Evolutionary conservation across 2,797 vertebrate genomes (phyloP), one percentile per base, ranked within the genome.

Genomic region (Neosilurus mollespiculum): DNA sequence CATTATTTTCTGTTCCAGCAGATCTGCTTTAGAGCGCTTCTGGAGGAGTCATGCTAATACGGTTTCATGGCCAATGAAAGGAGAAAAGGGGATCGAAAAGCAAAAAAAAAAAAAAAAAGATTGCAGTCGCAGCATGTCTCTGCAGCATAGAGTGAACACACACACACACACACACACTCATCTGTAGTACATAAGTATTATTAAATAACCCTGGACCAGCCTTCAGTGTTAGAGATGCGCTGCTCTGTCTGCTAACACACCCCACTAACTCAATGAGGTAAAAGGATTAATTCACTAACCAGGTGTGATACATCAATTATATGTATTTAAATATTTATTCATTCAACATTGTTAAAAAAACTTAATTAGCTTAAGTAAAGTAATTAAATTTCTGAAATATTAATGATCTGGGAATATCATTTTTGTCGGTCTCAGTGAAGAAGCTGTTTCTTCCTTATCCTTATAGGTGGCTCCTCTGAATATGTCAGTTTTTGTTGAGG

Each of bases 1-100:
- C 65, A 80, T 80, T 80, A 80, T 22, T 37, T 37, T 56, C 18
- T 53, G 54, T 59, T 79, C 61, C 77, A 53, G 61, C 62, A 79
- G 77, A 65, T 78, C n/a, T 80, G 43, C 49, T 34, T 66, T 54
- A 53, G 24, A 43, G 16, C 9, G 24, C 16, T 20, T 69, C 78
- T 69, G 51, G 78, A 30, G 49, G 26, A 80, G 64, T 80, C 62
- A 20, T 56, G 78, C 78, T 80, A 80, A 67, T 51, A 26, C 43
- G 22, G 58, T 51, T 81, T 49, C 37, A 77, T 37, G 30, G 26
- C 56, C 59, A 61, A 77, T 59, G 73, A 77, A 77, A 77, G 20
- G 20, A 37, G 37, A 59, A 59, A 26, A 73, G n/a, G n/a, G 24
- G 24, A 73, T 51, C 14, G 43, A 73, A 73, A 54, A 56, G 22